Conservation (phyloP, 2,113 vertebrate species). For the Nyctereutes procyonoides region DNA sequence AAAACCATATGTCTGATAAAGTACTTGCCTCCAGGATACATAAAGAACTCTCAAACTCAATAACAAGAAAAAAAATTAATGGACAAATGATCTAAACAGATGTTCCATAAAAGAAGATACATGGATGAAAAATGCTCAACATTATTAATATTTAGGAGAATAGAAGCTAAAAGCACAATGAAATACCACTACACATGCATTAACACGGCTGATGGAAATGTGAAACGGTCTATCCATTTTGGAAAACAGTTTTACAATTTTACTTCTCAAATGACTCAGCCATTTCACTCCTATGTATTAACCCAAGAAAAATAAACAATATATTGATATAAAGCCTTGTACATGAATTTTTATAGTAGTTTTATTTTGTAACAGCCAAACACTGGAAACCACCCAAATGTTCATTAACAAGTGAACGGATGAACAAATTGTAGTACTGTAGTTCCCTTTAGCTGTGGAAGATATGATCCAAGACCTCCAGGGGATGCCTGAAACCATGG, state of each 20-base stretch:
- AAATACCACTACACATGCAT: neutral
- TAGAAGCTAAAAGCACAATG: neutral
- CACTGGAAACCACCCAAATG: neutral
- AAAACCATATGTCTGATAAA: neutral
- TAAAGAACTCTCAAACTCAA: neutral
- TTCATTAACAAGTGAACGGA: neutral
- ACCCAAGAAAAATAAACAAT: neutral
- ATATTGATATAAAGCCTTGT: neutral
- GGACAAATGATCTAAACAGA: neutral
- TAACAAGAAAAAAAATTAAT: neutral
- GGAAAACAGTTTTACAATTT: neutral
- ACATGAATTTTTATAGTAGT: neutral
- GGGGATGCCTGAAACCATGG: neutral
- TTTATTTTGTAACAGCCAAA: neutral
- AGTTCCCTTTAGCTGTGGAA: neutral
- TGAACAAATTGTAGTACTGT: neutral
- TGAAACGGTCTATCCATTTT: neutral
- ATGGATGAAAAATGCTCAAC: neutral
- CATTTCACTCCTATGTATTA: neutral
- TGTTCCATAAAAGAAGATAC: neutral
- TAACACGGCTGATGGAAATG: neutral
- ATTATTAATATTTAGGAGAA: neutral
- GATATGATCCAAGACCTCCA: neutral
- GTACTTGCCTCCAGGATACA: neutral
- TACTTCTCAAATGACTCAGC: neutral